Conservation (phyloP, 2,113 vertebrate species). For the Jaculus jaculus region DNA sequence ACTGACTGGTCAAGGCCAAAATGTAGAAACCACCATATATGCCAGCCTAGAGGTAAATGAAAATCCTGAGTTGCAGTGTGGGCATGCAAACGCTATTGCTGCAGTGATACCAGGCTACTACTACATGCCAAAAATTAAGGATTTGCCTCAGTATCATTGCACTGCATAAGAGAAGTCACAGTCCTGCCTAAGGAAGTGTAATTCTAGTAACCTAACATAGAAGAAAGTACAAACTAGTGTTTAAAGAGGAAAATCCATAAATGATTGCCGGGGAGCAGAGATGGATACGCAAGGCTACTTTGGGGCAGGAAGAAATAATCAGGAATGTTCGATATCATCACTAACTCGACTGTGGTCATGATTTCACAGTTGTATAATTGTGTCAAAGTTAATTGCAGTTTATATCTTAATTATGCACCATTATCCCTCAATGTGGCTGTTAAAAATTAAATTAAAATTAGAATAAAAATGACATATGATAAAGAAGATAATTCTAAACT, state of each 20-base stretch:
- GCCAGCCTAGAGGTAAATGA: background rate
- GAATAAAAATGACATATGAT: background rate
- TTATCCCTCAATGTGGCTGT: background rate
- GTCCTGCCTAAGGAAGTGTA: background rate
- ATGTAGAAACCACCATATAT: background rate
- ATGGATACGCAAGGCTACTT: background rate
- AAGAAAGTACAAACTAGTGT: background rate
- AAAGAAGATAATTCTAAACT: slow-evolving; percentile 27
- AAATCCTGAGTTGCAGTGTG: background rate
- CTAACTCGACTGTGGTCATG: background rate
- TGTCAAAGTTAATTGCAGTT: background rate
- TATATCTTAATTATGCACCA: background rate
- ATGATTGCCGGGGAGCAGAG: background rate
- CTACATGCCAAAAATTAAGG: background rate
- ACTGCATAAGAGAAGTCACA: background rate
- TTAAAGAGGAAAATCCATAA: background rate
- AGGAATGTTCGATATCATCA: background rate
- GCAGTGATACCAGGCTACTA: background rate
- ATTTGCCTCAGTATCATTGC: background rate
- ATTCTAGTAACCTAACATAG: background rate
- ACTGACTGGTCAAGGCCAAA: background rate
- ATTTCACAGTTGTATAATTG: background rate
- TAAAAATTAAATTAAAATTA: slow-evolving; percentile 20
- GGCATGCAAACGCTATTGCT: background rate
- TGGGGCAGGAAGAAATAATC: background rate